Evolutionary conservation across 92 coral and sea anemone species (phyloP).

Genomic region (Palythoa grandis): DNA sequence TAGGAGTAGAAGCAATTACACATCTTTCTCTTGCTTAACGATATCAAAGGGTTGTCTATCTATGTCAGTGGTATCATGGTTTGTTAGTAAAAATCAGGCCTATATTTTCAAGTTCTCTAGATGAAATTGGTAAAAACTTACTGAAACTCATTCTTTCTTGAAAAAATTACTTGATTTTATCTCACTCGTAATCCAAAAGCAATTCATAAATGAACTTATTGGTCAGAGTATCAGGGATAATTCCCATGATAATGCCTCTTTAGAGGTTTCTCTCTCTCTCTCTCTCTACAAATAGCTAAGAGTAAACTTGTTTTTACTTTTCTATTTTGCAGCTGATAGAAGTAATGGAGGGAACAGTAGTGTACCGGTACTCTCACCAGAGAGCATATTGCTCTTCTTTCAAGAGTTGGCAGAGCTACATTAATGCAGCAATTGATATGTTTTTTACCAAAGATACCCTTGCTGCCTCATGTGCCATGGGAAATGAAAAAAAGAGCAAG

Average conservation of each 20-base stretch:
- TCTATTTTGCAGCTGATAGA: conserved; percentile 31
- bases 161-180: conserved; percentile 8
- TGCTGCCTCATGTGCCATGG: conserved; percentile 21
- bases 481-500: conserved; percentile 24
- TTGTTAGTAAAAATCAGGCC: conserved; percentile 27
- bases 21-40: conserved; percentile 17
- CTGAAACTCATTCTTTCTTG: conserved; percentile 31
- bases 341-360: conserved; percentile 33
- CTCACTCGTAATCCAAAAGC: neutral
- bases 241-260: conserved; percentile 1
- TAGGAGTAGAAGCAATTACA: conserved; percentile 17
- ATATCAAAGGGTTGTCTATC: neutral
- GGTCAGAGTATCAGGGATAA: neutral
- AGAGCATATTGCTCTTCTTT: conserved; percentile 36
- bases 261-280: conserved; percentile 9
- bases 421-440: conserved; percentile 35
- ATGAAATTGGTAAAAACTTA: conserved; percentile 35
- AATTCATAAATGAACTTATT: neutral
- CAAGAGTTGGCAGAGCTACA: conserved; percentile 6
- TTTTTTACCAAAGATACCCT: conserved; percentile 32
- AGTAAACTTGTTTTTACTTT: conserved; percentile 8
- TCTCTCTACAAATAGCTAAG: conserved; percentile 40
- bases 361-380: conserved; percentile 39
- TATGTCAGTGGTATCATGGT: conserved; percentile 13
- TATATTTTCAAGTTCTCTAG: conserved; percentile 25